phyloP scores from a whole-genome alignment of 1,140 invertebrate species.

The Leptinotarsa undecemlineata region DNA sequence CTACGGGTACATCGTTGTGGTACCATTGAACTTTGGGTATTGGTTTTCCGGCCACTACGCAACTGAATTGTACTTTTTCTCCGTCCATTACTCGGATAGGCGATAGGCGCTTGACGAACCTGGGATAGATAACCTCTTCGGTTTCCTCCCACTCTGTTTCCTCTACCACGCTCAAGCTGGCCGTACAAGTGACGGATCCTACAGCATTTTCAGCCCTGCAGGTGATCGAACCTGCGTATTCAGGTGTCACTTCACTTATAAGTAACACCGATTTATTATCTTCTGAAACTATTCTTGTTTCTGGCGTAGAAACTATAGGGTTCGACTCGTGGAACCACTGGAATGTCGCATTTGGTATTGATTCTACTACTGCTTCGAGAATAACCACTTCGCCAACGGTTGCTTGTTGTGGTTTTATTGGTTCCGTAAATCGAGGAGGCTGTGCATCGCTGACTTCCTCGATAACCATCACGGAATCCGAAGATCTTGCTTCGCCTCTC shows the following conservation, averaged over 20 bases:
- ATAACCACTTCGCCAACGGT: conserved; percentile 75
- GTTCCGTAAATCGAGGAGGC: conserved; percentile 75
- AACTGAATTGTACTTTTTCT: conserved; percentile 80
- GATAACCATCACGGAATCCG: conserved; percentile 70
- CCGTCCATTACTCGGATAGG: conserved; percentile 89
- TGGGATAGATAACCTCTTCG: conserved; percentile 70
- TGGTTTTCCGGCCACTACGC: conserved; percentile 77
- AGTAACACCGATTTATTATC: conserved; percentile 82
- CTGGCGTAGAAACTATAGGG: conserved; percentile 63
- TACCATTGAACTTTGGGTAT: conserved; percentile 82
- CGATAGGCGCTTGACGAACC: conserved; percentile 72
- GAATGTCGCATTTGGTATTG: conserved; percentile 79
- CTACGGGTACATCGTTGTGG: conserved; percentile 71
- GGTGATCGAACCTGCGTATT: conserved; percentile 78
- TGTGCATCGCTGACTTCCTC: conserved; percentile 64
- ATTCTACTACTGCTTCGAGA: conserved; percentile 76
- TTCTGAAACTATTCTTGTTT: conserved; percentile 71
- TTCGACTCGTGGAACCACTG: conserved; percentile 81
- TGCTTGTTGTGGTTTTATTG: conserved; percentile 72
- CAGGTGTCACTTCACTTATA: conserved; percentile 73
- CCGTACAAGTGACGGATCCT: conserved; percentile 82
- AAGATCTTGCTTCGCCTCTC: conserved; percentile 76
- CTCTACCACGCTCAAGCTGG: conserved; percentile 71
- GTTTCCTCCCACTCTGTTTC: conserved; percentile 64
- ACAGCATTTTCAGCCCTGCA: conserved; percentile 87